Percentiles rank a stretch among this genome's conserved stretches.
Conservation (phyloP, 2,113 vertebrate species). For the Pteruthius melanotis region DNA sequence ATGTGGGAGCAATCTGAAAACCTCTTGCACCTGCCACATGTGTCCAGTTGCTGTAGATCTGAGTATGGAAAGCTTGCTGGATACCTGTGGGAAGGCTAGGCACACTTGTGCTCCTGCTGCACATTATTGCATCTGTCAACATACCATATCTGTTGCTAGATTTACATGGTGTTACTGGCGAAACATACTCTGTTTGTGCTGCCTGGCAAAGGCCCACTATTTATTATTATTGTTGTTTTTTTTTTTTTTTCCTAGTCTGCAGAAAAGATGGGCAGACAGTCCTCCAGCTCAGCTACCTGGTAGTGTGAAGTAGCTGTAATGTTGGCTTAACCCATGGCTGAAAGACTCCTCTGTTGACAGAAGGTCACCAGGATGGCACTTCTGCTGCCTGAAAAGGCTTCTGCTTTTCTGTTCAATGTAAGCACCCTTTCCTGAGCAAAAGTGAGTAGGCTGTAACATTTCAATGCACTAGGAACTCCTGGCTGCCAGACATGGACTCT, state of each 20-base stretch:
- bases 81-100: conserved; percentile 19
- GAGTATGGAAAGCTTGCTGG: neutral
- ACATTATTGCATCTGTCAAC: neutral
- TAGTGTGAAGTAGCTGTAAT: neutral
- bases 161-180: conserved; percentile 23
- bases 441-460: neutral
- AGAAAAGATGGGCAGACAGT: neutral
- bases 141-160: neutral
- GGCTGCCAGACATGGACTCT: neutral
- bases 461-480: neutral
- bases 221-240: neutral
- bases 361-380: neutral
- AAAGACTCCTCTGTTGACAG: conserved; percentile 24
- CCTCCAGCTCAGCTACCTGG: neutral
- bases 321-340: conserved; percentile 27
- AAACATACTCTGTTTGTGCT: conserved; percentile 15
- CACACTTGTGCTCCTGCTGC: neutral
- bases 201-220: neutral
- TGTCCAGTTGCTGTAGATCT: neutral
- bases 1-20: neutral
- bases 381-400: neutral
- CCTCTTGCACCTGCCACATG: neutral
- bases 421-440: neutral
- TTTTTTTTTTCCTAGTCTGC: neutral
- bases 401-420: neutral